These are phyloP conservation scores for Lycocorax pyrrhopterus DNA, from an alignment of 2,113 vertebrate genomes.

Conservation along the genomic window DNA sequence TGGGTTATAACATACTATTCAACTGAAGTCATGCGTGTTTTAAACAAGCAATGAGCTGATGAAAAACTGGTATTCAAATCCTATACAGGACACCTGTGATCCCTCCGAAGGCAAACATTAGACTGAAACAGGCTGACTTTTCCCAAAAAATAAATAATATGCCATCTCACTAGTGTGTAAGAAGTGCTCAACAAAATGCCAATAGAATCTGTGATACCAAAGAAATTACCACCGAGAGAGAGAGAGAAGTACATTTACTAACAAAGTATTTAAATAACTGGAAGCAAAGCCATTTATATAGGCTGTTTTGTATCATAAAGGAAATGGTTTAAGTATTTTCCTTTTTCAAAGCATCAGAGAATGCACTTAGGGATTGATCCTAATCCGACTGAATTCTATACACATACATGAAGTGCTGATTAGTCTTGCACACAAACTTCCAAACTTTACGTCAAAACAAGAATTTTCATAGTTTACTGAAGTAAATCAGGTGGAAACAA, in stretches of 20 bases:
- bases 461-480: neutral
- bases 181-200: neutral
- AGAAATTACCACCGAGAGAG: neutral
- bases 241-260: neutral
- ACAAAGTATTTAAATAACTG: neutral
- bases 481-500: neutral
- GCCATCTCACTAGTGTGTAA: neutral
- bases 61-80: neutral
- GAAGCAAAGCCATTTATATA: neutral
- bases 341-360: neutral
- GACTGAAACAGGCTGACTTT: neutral
- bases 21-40: neutral
- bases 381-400: neutral
- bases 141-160: neutral
- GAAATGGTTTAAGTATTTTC: neutral
- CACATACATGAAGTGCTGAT: neutral
- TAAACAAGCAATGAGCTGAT: neutral
- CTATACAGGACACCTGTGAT: neutral
- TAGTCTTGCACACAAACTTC: neutral
- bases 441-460: neutral
- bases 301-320: accelerated
- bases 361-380: neutral
- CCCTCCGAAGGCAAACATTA: neutral
- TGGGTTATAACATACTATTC: neutral
- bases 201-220: neutral